Evolutionary conservation across 2,888 invertebrate species (phyloP).

Genomic region (Galerucella nymphaeae): DNA sequence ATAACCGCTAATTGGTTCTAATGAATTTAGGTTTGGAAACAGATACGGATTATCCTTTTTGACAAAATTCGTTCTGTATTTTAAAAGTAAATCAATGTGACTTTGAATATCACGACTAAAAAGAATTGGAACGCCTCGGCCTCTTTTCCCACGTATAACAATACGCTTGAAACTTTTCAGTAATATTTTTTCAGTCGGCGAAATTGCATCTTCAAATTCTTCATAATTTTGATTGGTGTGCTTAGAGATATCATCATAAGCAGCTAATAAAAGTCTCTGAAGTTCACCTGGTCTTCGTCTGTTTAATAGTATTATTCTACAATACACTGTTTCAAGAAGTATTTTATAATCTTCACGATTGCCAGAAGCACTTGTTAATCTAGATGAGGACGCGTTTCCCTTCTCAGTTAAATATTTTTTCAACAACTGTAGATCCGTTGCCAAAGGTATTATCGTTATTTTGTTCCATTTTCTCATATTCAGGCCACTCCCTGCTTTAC

Average conservation of each 20-base stretch:
- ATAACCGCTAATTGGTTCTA: slow-evolving; percentile 45
- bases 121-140: slow-evolving; percentile 35
- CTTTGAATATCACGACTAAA: slow-evolving; percentile 49
- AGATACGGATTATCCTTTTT: slow-evolving; percentile 33
- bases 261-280: slow-evolving; percentile 12
- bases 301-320: slow-evolving; percentile 42
- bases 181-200: slow-evolving; percentile 22
- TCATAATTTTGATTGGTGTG: slow-evolving; percentile 34
- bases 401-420: slow-evolving; percentile 35
- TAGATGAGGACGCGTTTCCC: slow-evolving; percentile 12
- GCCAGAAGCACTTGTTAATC: background rate
- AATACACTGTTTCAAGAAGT: slow-evolving; percentile 41
- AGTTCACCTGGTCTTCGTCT: slow-evolving; percentile 48
- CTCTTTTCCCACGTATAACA: slow-evolving; percentile 36
- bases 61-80: slow-evolving; percentile 27
- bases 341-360: slow-evolving; percentile 24
- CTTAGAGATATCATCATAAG: slow-evolving; percentile 15
- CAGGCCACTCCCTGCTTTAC: slow-evolving; percentile 20
- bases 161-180: slow-evolving; percentile 40
- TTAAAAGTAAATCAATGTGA: slow-evolving; percentile 39
- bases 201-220: slow-evolving; percentile 36
- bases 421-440: slow-evolving; percentile 46
- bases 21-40: slow-evolving; percentile 37
- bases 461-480: slow-evolving; percentile 27
- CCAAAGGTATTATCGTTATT: slow-evolving; percentile 17